Evolutionary conservation across 2,888 invertebrate species (phyloP).

Genomic region (Cheilosia impressa): DNA sequence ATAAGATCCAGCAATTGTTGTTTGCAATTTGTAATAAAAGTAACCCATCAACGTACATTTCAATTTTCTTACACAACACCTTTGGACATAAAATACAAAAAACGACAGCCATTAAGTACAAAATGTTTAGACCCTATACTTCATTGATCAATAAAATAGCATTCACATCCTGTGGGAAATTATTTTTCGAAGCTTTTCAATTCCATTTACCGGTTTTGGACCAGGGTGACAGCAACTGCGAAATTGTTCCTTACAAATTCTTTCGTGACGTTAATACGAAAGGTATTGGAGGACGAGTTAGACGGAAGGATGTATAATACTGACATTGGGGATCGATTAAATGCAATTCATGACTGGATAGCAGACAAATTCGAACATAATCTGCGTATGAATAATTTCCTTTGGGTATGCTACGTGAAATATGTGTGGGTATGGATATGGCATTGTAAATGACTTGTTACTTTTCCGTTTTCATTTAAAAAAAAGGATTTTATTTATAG

Average conservation of each 20-base stretch:
- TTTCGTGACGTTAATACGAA: background rate
- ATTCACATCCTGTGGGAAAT: constrained; percentile 26
- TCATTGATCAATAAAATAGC: background rate
- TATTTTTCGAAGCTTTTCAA: constrained; percentile 22
- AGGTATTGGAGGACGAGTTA: background rate
- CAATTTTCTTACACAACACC: background rate
- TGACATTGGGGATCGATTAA: background rate
- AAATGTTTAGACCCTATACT: background rate
- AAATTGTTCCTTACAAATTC: background rate
- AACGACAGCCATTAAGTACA: background rate
- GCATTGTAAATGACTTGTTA: background rate
- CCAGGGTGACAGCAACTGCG: too few relatives aligned
- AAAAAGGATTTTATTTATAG: too few relatives aligned
- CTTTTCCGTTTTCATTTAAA: too few relatives aligned
- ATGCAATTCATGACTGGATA: background rate
- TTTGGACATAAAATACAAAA: too few relatives aligned
- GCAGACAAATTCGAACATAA: background rate
- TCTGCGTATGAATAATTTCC: background rate
- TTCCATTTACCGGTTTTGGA: background rate
- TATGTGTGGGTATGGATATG: background rate
- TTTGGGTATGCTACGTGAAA: background rate
- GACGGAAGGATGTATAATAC: background rate
- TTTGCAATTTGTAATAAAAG: too few relatives aligned
- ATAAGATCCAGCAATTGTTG: too few relatives aligned
- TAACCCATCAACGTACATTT: background rate